These are phyloP conservation scores for Zaprionus ornatus DNA, from an alignment of 1,140 invertebrate genomes.

Conservation along the genomic window DNA sequence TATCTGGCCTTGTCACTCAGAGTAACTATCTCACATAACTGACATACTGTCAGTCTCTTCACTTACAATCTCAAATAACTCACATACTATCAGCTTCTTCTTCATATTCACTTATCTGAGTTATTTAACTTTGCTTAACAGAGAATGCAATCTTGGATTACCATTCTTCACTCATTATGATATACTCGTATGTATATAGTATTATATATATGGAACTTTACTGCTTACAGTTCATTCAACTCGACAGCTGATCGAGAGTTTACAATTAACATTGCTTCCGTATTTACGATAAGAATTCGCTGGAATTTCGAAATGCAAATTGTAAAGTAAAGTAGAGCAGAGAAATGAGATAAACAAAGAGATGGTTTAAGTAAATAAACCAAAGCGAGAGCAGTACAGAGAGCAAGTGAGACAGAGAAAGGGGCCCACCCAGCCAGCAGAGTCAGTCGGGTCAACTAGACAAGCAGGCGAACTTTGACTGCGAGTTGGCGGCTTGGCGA, in stretches of 20 bases:
- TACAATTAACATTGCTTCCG: conserved; percentile 38
- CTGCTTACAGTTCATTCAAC: conserved; percentile 49
- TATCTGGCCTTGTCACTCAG: neutral
- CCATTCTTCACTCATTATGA: neutral
- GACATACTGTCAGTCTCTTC: neutral
- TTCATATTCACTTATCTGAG: neutral
- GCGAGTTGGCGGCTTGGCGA: conserved; percentile 44
- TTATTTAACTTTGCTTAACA: neutral
- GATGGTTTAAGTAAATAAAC: conserved; percentile 36
- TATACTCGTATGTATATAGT: neutral
- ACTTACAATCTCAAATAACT: neutral
- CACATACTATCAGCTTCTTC: neutral
- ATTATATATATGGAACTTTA: neutral
- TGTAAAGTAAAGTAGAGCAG: conserved; percentile 38
- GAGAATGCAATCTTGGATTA: neutral
- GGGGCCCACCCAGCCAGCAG: conserved; percentile 19
- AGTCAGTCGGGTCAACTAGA: conserved; percentile 52
- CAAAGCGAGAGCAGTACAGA: neutral
- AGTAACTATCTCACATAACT: neutral
- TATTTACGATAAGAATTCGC: conserved; percentile 41
- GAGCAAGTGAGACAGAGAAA: neutral
- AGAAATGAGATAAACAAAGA: conserved; percentile 37
- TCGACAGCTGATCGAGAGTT: conserved; percentile 34
- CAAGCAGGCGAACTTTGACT: conserved; percentile 46
- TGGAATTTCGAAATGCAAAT: conserved; percentile 45